Evolutionary conservation across 2,888 invertebrate species (phyloP).

Genomic region (Nemapogon koenigi): DNA sequence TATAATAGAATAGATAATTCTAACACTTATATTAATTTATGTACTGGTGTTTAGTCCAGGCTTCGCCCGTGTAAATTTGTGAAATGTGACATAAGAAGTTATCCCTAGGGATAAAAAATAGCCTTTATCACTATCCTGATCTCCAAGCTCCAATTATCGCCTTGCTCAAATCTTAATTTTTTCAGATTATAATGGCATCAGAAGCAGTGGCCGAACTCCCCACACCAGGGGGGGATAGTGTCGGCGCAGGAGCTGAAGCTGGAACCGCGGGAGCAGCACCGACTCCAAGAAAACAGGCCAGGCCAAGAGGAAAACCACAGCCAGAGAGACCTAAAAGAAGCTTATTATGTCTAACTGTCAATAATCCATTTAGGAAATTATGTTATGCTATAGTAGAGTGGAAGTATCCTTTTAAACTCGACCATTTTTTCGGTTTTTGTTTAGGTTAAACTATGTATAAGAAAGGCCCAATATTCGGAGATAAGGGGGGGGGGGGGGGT

Average conservation of each 20-base stretch:
- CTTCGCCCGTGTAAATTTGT: no score
- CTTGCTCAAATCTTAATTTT: constrained; percentile 5
- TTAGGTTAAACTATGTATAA: no score
- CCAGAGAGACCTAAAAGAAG: constrained; percentile 91
- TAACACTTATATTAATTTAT: no score
- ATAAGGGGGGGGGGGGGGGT: no score
- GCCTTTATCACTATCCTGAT: not conserved
- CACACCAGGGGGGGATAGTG: constrained; percentile 29
- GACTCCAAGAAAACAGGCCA: constrained; percentile 64
- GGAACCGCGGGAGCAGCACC: constrained; percentile 29
- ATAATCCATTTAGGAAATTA: constrained; percentile 93
- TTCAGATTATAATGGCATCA: constrained; percentile 43
- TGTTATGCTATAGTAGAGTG: constrained; percentile 98
- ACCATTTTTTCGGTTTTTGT: no score
- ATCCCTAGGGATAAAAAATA: not conserved
- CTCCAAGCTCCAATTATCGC: not conserved
- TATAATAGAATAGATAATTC: no score
- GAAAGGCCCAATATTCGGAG: no score
- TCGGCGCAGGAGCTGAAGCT: constrained; percentile 26
- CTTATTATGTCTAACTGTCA: constrained; percentile 88
- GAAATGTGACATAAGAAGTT: no score
- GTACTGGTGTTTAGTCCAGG: no score
- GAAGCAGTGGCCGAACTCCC: constrained; percentile 30
- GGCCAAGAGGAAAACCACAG: constrained; percentile 80
- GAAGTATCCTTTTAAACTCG: constrained; percentile 95